Conservation (phyloP, 2,888 invertebrate genomes). For the Disparrhopalites patrizii region DNA sequence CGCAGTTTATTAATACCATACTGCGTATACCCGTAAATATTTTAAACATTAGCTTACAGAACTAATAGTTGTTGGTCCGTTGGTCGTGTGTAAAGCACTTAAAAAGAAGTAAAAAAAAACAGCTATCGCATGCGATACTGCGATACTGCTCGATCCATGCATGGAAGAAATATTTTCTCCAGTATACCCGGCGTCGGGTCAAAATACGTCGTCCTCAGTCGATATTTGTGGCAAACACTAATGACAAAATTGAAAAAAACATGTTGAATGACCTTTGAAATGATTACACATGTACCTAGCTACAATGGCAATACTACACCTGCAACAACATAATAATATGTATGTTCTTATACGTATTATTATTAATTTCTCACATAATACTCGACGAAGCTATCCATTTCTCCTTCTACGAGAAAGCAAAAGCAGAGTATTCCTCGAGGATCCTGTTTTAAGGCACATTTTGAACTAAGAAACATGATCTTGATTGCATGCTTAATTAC, state of each 20-base stretch:
- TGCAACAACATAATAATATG: background rate
- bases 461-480: conserved; percentile 21
- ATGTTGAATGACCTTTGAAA: background rate
- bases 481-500: conserved; percentile 22
- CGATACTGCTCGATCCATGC: too few relatives aligned
- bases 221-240: conserved; percentile 17
- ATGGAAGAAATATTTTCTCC: too few relatives aligned
- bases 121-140: too few relatives aligned
- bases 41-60: too few relatives aligned
- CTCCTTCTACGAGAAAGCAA: conserved; percentile 24
- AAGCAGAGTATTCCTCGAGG: conserved; percentile 24
- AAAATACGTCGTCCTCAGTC: background rate
- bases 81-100: too few relatives aligned
- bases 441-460: conserved; percentile 25
- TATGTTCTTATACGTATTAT: background rate
- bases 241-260: background rate
- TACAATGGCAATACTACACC: background rate
- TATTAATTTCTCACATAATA: conserved; percentile 17
- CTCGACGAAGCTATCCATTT: conserved; percentile 21
- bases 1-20: too few relatives aligned
- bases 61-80: too few relatives aligned
- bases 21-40: too few relatives aligned
- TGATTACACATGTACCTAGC: background rate
- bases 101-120: too few relatives aligned
- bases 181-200: too few relatives aligned